Evolutionary conservation across 2,888 invertebrate species (phyloP).

Genomic region (Xanthorhoe designata): DNA sequence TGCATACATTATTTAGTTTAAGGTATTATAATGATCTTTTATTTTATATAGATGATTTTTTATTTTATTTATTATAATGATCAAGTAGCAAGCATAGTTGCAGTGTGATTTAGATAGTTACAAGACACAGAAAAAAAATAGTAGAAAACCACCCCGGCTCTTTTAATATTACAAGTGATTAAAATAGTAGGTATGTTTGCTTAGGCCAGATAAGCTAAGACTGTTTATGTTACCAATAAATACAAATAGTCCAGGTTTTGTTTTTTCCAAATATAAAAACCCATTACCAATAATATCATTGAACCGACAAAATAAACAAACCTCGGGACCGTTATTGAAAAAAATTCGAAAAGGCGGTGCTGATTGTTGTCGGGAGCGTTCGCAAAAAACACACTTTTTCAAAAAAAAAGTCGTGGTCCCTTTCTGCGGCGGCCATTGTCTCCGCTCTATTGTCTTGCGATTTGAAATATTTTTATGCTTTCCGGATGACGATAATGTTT

Average conservation of each 20-base stretch:
- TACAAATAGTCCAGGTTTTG: slow-evolving; percentile 13
- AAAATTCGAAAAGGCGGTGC: slow-evolving; percentile 70
- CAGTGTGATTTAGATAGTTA: not conserved
- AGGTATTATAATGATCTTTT: too few relatives aligned
- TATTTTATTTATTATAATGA: too few relatives aligned
- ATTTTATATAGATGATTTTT: too few relatives aligned
- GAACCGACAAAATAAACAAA: slow-evolving; percentile 77
- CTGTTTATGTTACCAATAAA: slow-evolving; percentile 26
- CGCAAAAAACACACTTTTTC: slow-evolving; percentile 74
- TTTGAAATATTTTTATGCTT: slow-evolving; percentile 84
- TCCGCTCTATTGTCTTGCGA: slow-evolving; percentile 80
- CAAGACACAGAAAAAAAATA: not conserved
- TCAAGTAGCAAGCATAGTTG: too few relatives aligned
- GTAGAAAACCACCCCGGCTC: slow-evolving; percentile 1
- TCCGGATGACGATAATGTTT: slow-evolving; percentile 82
- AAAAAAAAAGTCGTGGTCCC: slow-evolving; percentile 67
- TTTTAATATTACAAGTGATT: slow-evolving; percentile 6
- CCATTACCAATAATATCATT: slow-evolving; percentile 68
- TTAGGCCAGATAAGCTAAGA: slow-evolving; percentile 16
- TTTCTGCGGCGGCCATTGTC: slow-evolving; percentile 83
- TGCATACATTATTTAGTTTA: not conserved
- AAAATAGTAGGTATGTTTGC: slow-evolving; percentile 26
- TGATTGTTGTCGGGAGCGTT: slow-evolving; percentile 76
- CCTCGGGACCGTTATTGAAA: slow-evolving; percentile 77
- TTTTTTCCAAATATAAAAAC: slow-evolving; percentile 56